These are phyloP conservation scores for Ostrea edulis DNA, from an alignment of 1,140 invertebrate species.

Conservation along the genomic window DNA sequence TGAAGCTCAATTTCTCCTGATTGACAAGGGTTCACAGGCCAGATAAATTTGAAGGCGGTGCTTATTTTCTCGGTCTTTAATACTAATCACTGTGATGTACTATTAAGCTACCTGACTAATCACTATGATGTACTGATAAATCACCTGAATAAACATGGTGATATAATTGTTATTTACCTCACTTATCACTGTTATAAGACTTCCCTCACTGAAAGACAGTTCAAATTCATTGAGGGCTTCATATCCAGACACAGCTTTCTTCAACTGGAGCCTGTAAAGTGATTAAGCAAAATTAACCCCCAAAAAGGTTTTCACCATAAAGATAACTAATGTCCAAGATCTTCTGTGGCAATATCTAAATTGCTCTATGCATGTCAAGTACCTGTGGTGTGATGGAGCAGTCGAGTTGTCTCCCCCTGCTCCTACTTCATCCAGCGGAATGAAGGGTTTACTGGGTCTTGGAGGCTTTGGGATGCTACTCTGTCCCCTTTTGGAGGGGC, in stretches of 20 bases:
- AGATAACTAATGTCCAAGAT: conserved; percentile 13
- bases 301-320: neutral
- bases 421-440: conserved; percentile 18
- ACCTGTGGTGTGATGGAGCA: neutral
- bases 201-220: conserved; percentile 56
- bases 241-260: conserved; percentile 49
- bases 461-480: neutral
- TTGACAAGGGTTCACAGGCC: too few relatives aligned
- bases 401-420: conserved; percentile 5
- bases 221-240: conserved; percentile 50
- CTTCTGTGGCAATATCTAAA: neutral
- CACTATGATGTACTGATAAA: too few relatives aligned
- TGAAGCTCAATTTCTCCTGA: too few relatives aligned
- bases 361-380: neutral
- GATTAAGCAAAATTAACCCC: neutral
- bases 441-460: neutral
- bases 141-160: neutral
- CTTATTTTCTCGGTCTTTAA: too few relatives aligned
- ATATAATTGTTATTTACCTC: conserved; percentile 36
- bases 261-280: conserved; percentile 34
- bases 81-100: neutral
- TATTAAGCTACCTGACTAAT: neutral
- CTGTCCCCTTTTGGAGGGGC: neutral
- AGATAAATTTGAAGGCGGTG: too few relatives aligned
- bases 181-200: conserved; percentile 56